phyloP scores from a whole-genome alignment of 2,797 vertebrate species.

The Pogonophryne albipinna region DNA sequence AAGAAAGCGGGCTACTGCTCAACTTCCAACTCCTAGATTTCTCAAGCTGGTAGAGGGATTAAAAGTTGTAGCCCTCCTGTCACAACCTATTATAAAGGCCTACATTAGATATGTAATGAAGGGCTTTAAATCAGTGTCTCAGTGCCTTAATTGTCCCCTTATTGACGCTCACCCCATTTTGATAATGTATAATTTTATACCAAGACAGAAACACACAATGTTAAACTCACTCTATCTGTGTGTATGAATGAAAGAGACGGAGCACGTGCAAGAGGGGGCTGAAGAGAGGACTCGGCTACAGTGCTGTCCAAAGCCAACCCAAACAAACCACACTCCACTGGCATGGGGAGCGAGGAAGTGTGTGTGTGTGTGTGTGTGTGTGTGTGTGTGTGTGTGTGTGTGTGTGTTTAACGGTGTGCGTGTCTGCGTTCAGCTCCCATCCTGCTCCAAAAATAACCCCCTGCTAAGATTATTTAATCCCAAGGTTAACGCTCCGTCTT shows the following conservation, averaged over 20 bases:
- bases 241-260: constrained; percentile 5
- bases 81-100: constrained; percentile 24
- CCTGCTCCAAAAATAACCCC: constrained; percentile 82
- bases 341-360: constrained; percentile 52
- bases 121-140: constrained; percentile 5
- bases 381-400: constrained; percentile 40
- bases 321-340: constrained; percentile 83
- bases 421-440: constrained; percentile 58
- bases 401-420: constrained; percentile 37
- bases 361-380: constrained; percentile 40
- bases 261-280: constrained; percentile 57
- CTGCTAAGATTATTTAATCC: constrained; percentile 82
- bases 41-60: constrained; percentile 30
- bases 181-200: neutral
- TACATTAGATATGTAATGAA: constrained; percentile 3
- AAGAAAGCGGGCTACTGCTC: constrained; percentile 44
- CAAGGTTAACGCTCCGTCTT: constrained; percentile 59
- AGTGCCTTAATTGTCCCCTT: constrained; percentile 6
- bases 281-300: constrained; percentile 63
- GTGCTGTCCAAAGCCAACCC: constrained; percentile 70
- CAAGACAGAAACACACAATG: constrained; percentile 5
- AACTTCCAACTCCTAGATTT: constrained; percentile 26
- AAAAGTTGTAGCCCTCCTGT: constrained; percentile 47
- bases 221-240: constrained; percentile 15
- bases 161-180: neutral